Evolutionary conservation across 2,797 vertebrate genomes (phyloP), one percentile per base, ranked within the genome.

Genomic region (Pipistrellus pygmaeus): DNA sequence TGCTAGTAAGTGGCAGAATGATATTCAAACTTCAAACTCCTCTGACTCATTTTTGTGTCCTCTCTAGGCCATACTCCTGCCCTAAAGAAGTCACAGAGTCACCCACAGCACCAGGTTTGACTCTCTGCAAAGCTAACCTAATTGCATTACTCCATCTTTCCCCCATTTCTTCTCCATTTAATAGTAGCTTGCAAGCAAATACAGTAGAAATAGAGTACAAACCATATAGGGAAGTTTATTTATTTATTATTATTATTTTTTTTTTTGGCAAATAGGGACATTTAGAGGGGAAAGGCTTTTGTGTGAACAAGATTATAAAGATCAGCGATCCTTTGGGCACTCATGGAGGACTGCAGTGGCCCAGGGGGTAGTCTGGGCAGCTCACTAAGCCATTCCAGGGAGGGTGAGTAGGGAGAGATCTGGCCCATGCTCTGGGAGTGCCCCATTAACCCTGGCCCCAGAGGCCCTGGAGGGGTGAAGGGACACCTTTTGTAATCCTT

Each of bases 141-240:
- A 44, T 1, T 3, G 0, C 0, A 1, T 13, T 8, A 46, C 0
- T 21, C 5, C 17, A 2, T 46, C 41, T 72, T 68, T 1, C 20
- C 14, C 5, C 1, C 4, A 18, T 8, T 17, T 73, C 14, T 57
- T 73, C 51, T 60, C 30, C 35, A 55, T 0, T 44, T 55, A 75
- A 27, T 83, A 89, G 35, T 27, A 89, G 35, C 38, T 85, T 64
- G 69, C n/a, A 41, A 60, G 46, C 21, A 62, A 77, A 32, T 27
- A 6, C 21, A 66, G 11, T 30, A 3, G 11, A 9, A 53, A 53
- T 7, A 25, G 27, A 55, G 7, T 17, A 27, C 3, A 17, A 18
- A 8, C 9, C 25, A 38, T 23, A 64, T 23, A 25, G 6, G 18
- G 9, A 68, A 35, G n/a, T 68, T 68, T 35, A 4, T 68, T 35